Conservation (phyloP, 2,113 vertebrate genomes). For the Aspidoscelis tigris region DNA sequence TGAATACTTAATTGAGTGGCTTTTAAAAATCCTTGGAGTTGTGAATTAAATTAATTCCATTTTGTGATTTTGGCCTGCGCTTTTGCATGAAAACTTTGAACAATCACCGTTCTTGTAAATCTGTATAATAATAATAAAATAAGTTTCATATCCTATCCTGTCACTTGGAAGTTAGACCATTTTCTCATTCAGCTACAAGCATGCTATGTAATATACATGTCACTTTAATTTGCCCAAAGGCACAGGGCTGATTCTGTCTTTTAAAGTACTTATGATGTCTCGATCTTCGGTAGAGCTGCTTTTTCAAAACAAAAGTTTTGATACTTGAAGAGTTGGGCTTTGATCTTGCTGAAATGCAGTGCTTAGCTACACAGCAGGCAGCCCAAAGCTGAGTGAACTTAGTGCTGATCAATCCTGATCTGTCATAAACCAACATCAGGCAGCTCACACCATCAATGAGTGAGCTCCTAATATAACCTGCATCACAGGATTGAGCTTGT, state of each 20-base stretch:
- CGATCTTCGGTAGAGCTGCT: constrained; percentile 11
- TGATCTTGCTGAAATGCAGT: constrained; percentile 1
- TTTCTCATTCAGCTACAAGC: background rate
- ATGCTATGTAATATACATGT: background rate
- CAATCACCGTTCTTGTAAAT: background rate
- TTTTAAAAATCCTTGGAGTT: no score
- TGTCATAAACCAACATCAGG: constrained; percentile 17
- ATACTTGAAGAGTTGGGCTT: constrained; percentile 14
- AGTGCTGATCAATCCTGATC: constrained; percentile 22
- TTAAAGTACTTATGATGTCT: constrained; percentile 3
- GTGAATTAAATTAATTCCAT: no score
- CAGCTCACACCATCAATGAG: background rate
- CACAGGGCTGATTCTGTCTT: constrained; percentile 1
- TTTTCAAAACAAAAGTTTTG: constrained; percentile 22
- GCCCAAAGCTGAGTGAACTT: background rate
- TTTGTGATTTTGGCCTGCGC: no score
- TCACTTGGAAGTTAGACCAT: background rate
- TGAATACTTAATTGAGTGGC: no score
- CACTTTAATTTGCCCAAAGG: constrained; percentile 8
- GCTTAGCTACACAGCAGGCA: constrained; percentile 20
- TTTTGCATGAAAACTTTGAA: no score
- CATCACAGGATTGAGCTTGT: background rate
- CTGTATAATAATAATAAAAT: background rate
- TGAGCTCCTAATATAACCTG: background rate
- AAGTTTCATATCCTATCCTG: background rate